These are phyloP conservation scores for Myzus persicae DNA, from an alignment of 1,140 invertebrate species.

Conservation along the genomic window DNA sequence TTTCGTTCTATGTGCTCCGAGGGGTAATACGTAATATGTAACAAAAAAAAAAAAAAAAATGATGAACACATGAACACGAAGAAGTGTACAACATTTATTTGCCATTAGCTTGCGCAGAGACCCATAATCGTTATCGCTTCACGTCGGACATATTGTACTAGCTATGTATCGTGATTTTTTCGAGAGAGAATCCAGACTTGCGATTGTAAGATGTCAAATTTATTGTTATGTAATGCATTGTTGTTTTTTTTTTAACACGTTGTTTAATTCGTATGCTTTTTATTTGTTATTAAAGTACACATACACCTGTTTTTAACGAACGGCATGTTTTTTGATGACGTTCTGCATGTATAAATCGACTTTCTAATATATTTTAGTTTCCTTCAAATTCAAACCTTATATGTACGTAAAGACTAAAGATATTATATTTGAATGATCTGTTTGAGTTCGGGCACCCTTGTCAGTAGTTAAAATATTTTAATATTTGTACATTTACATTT, in stretches of 20 bases:
- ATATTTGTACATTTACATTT: background rate
- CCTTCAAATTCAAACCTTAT: background rate
- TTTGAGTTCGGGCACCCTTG: background rate
- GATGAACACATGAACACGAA: conserved; percentile 33
- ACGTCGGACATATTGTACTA: no score
- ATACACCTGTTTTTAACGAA: background rate
- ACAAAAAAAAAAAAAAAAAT: conserved; percentile 32
- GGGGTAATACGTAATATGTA: background rate
- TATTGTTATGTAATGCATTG: background rate
- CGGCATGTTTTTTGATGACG: background rate
- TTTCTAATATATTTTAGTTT: background rate
- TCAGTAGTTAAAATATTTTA: background rate
- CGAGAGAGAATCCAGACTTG: background rate
- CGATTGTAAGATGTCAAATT: background rate
- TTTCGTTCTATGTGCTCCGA: background rate
- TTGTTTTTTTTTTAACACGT: background rate
- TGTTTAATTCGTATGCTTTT: background rate
- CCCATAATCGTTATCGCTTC: background rate
- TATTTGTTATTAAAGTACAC: background rate
- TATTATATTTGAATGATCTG: background rate
- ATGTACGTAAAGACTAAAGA: background rate
- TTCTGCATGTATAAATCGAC: background rate
- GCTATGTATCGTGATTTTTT: background rate
- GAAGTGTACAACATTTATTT: background rate
- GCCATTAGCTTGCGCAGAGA: background rate